Percentiles rank a stretch among this genome's conserved stretches.
phyloP scores from a whole-genome alignment of 2,888 invertebrate genomes.

The Meliscaeva auricollis region DNA sequence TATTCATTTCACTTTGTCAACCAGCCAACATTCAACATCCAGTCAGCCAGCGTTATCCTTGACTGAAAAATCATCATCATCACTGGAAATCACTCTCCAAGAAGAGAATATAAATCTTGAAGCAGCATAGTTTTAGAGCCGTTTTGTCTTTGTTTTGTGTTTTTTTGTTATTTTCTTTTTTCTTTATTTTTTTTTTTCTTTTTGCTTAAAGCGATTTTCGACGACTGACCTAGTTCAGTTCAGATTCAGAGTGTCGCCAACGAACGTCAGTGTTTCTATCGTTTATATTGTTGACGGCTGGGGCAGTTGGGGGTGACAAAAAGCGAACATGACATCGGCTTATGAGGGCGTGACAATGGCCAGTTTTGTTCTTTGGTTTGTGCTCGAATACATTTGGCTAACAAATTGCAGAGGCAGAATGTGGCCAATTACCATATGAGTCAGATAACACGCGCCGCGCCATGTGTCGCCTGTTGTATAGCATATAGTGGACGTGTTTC shows the following conservation, averaged over 20 bases:
- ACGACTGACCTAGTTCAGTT: conserved; percentile 70
- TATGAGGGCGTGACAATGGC: conserved; percentile 74
- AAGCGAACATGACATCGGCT: conserved; percentile 69
- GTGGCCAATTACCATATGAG: conserved; percentile 69
- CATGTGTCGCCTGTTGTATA: conserved; percentile 39
- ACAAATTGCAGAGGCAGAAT: conserved; percentile 65
- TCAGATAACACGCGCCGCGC: conserved; percentile 57
- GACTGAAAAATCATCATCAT: conserved; percentile 53
- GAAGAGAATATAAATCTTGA: conserved; percentile 25
- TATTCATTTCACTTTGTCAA: conserved; percentile 54
- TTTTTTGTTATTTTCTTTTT: background rate
- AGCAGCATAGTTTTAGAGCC: conserved; percentile 20
- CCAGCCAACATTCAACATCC: background rate
- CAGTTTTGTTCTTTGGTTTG: conserved; percentile 59
- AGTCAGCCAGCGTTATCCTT: conserved; percentile 45
- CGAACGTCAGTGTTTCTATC: no score
- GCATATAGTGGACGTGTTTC: background rate
- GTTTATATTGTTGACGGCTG: background rate
- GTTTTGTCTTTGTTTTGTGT: conserved; percentile 21
- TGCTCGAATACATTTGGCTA: conserved; percentile 52
- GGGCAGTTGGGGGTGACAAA: conserved; percentile 22
- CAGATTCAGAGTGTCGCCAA: conserved; percentile 1
- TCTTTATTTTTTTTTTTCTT: conserved; percentile 5
- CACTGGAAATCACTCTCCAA: conserved; percentile 46
- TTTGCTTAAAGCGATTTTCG: conserved; percentile 63